Conservation (phyloP, 2,113 vertebrate genomes). For the Dolichallabes microphthalmus region DNA sequence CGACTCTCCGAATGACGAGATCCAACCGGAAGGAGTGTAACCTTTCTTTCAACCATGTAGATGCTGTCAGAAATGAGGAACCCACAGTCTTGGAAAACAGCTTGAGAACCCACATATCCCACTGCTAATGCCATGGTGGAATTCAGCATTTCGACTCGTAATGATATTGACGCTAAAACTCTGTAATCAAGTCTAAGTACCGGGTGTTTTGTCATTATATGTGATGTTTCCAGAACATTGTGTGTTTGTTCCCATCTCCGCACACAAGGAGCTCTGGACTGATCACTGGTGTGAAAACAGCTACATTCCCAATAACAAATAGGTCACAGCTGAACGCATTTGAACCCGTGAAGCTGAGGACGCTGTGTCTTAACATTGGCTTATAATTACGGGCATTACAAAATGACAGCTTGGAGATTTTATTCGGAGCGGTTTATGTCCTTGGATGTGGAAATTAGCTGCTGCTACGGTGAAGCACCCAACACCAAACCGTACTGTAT, state of each 20-base stretch:
- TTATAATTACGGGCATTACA: slow-evolving; percentile 18
- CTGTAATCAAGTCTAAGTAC: slow-evolving; percentile 6
- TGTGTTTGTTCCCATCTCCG: slow-evolving; percentile 1
- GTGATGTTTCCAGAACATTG: not conserved
- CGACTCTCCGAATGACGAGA: slow-evolving; percentile 18
- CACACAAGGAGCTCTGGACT: not conserved
- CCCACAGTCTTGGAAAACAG: not conserved
- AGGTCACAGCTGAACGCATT: not conserved
- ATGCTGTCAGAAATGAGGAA: not conserved
- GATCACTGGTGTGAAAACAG: slow-evolving; percentile 3
- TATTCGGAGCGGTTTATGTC: not conserved
- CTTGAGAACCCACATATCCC: not conserved
- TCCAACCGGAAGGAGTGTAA: slow-evolving; percentile 1
- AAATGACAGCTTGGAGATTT: slow-evolving; percentile 8
- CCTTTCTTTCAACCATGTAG: slow-evolving; percentile 17
- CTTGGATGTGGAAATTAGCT: not conserved
- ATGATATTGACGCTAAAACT: slow-evolving; percentile 7
- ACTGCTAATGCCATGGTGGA: slow-evolving; percentile 10
- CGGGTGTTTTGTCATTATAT: slow-evolving; percentile 1
- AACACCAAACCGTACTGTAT: not conserved
- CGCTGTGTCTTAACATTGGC: not conserved
- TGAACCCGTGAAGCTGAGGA: not conserved
- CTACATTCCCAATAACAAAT: slow-evolving; percentile 17
- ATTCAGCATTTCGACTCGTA: not conserved
- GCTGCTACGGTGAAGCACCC: not conserved